Conservation (phyloP, 2,113 vertebrate genomes). For the Hemiscyllium ocellatum region DNA sequence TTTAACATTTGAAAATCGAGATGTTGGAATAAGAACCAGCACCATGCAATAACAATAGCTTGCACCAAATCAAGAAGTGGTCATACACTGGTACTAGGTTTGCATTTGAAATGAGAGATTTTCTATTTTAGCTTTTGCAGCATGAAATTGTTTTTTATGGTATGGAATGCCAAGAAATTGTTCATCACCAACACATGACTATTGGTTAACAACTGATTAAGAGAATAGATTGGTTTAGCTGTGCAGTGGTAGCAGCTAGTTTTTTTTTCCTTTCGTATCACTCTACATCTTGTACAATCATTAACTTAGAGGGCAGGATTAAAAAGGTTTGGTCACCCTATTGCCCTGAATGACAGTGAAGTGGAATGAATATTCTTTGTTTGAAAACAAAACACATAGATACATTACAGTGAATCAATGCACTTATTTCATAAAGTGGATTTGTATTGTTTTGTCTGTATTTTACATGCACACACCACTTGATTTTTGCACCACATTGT, state of each 20-base stretch:
- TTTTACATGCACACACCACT: neutral
- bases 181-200: neutral
- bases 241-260: neutral
- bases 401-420: constrained; percentile 16
- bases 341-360: neutral
- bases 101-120: neutral
- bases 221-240: neutral
- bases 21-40: neutral
- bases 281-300: neutral
- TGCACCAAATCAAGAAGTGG: neutral
- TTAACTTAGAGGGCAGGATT: neutral
- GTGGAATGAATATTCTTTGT: neutral
- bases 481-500: neutral
- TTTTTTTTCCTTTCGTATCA: neutral
- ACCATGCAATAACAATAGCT: neutral
- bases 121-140: neutral
- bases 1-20: neutral
- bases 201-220: neutral
- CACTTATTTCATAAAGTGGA: constrained; percentile 4
- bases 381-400: neutral
- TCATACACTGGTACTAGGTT: neutral
- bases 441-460: constrained; percentile 5
- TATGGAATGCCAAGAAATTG: neutral
- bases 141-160: neutral
- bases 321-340: neutral